Conservation (phyloP, 2,888 invertebrate genomes). For the Hirtodrosophila duncani region DNA sequence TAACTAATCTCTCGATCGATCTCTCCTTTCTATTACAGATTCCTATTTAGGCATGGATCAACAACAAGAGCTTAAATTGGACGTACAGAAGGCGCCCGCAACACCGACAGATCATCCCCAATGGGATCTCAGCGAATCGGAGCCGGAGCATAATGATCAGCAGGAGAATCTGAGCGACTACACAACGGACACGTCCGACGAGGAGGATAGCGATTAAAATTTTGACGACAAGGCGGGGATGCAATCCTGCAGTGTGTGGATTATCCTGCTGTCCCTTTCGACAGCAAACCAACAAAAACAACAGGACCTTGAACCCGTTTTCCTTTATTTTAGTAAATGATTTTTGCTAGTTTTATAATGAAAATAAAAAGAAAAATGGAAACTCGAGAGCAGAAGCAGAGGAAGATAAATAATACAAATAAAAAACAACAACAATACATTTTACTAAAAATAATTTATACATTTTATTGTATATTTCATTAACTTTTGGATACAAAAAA, state of each 20-base stretch:
- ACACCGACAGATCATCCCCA: conserved; percentile 96
- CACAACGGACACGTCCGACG: conserved; percentile 83
- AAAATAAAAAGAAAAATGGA: conserved; percentile 22
- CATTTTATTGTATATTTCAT: conserved; percentile 74
- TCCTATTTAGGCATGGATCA: conserved; percentile 98
- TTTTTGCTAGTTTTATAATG: conserved; percentile 74
- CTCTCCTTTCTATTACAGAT: conserved; percentile 80
- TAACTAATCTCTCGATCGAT: not conserved
- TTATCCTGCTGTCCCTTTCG: not conserved
- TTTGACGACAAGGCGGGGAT: too few relatives aligned
- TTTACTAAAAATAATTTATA: conserved; percentile 66
- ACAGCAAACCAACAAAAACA: conserved; percentile 6
- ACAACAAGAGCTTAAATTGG: conserved; percentile 95
- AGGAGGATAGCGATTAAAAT: conserved; percentile 79
- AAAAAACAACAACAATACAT: conserved; percentile 42
- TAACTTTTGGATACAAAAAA: conserved; percentile 61
- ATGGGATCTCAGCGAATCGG: conserved; percentile 97
- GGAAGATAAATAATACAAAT: conserved; percentile 43
- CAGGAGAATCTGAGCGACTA: conserved; percentile 83
- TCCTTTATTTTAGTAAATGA: conserved; percentile 58
- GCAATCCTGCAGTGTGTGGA: conserved; percentile 13
- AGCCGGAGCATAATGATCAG: conserved; percentile 84
- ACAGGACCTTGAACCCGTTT: conserved; percentile 24
- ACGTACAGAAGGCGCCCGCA: conserved; percentile 96
- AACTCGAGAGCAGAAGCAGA: conserved; percentile 58